A percentile compares a stretch with the other conserved stretches of the same genome.
phyloP scores from a whole-genome alignment of 2,888 invertebrate species.

The Scrobipalpa costella region DNA sequence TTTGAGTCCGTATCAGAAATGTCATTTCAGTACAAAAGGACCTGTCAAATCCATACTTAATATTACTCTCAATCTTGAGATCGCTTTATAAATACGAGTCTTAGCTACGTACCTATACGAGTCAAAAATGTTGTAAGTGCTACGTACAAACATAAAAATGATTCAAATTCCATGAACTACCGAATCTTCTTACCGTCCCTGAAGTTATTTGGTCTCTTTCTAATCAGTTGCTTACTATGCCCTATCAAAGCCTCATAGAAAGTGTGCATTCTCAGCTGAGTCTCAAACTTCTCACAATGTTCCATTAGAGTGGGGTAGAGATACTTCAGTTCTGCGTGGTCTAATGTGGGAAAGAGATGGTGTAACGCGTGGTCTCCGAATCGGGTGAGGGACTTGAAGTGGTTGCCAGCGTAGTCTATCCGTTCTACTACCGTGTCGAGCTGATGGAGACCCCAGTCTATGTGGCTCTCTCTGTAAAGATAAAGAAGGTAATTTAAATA shows the following conservation, averaged over 20 bases:
- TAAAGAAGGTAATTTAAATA: not conserved
- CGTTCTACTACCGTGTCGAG: conserved; percentile 88
- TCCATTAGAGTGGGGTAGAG: conserved; percentile 83
- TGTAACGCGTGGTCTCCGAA: conserved; percentile 91
- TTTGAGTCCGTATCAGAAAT: too few relatives aligned
- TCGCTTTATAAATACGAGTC: too few relatives aligned
- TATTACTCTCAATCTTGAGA: too few relatives aligned
- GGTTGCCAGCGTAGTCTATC: conserved; percentile 82
- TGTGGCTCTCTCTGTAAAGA: conserved; percentile 64
- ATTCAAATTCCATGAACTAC: conserved; percentile 29
- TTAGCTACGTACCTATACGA: too few relatives aligned
- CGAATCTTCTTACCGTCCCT: conserved; percentile 37
- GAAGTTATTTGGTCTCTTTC: conserved; percentile 63
- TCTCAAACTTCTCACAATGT: conserved; percentile 84
- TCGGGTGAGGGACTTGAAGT: conserved; percentile 84
- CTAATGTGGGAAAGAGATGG: conserved; percentile 90
- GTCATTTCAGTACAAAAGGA: too few relatives aligned
- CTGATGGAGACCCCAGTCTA: conserved; percentile 90
- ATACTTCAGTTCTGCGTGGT: conserved; percentile 86
- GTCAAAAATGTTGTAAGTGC: too few relatives aligned
- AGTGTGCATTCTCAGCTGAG: conserved; percentile 71
- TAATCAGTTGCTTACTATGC: conserved; percentile 79
- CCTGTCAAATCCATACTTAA: too few relatives aligned
- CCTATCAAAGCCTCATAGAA: conserved; percentile 84
- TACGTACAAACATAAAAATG: too few relatives aligned